phyloP scores from a whole-genome alignment of 1,140 invertebrate species.

The Drosophila melanogaster region DNA sequence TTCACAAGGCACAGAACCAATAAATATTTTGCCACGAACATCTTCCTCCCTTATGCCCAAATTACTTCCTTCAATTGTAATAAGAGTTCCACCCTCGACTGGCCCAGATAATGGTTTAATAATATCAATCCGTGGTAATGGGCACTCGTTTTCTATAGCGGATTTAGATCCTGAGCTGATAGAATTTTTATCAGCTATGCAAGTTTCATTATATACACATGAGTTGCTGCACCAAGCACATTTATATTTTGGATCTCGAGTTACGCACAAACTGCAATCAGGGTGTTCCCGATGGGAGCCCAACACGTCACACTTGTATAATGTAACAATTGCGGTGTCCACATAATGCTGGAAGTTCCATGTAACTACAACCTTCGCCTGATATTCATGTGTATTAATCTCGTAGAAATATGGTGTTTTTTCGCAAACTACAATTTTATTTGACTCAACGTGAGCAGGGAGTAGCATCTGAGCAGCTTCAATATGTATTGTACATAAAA shows the following conservation, averaged over 20 bases:
- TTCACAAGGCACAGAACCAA: constrained; percentile 94
- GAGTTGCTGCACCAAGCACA: constrained; percentile 96
- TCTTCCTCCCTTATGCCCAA: constrained; percentile 95
- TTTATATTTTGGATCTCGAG: constrained; percentile 93
- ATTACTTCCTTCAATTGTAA: constrained; percentile 98
- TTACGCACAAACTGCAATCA: constrained; percentile 97
- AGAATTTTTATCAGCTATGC: constrained; percentile 72
- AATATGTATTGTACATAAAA: constrained; percentile 95
- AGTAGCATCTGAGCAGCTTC: constrained; percentile 95
- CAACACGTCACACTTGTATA: constrained; percentile 97
- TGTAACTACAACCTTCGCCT: constrained; percentile 94
- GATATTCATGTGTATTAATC: constrained; percentile 92
- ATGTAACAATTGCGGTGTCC: constrained; percentile 93
- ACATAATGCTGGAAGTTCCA: constrained; percentile 97
- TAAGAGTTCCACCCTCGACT: constrained; percentile 96
- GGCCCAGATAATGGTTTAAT: constrained; percentile 97
- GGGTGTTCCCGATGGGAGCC: constrained; percentile 96
- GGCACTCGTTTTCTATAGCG: constrained; percentile 92
- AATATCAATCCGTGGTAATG: constrained; percentile 96
- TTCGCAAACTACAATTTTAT: constrained; percentile 94
- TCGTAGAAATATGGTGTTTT: constrained; percentile 96
- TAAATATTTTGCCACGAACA: constrained; percentile 95
- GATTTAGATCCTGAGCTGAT: constrained; percentile 4
- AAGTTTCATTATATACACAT: constrained; percentile 94
- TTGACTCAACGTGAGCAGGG: constrained; percentile 92